Evolutionary conservation across 2,797 vertebrate genomes (phyloP).

Genomic region (Chiroxiphia lanceolata): DNA sequence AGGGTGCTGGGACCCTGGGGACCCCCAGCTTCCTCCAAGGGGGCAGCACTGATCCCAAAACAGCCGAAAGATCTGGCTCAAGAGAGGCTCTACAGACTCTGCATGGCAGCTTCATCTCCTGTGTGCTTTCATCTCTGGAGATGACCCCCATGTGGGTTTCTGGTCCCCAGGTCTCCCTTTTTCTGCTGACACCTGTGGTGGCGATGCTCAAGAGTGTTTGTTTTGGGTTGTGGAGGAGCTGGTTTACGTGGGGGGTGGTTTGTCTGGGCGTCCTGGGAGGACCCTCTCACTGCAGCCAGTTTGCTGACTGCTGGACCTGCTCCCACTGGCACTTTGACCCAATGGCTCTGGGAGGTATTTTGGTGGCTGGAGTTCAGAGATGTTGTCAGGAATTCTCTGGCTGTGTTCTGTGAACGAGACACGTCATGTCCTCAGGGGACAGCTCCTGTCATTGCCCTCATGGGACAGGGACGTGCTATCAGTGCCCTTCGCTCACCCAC

Average conservation of each 20-base stretch:
- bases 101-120: not conserved
- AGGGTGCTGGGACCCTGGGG: not conserved
- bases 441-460: not conserved
- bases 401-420: not conserved
- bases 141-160: rapidly evolving
- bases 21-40: not conserved
- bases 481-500: not conserved
- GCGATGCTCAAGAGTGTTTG: not conserved
- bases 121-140: not conserved
- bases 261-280: not conserved
- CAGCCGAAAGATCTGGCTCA: not conserved
- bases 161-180: not conserved
- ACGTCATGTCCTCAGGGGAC: not conserved
- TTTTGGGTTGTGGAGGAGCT: not conserved
- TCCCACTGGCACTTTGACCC: not conserved
- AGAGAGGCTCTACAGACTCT: not conserved
- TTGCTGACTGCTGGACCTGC: rapidly evolving
- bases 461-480: not conserved
- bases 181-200: not conserved
- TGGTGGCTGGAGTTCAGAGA: not conserved
- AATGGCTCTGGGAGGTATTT: not conserved
- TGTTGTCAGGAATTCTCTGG: not conserved
- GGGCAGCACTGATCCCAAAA: not conserved
- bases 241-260: not conserved
- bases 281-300: not conserved